Base-by-base conservation (phyloP, 2,888 invertebrate genomes). In the Drosophila borborema region DNA sequence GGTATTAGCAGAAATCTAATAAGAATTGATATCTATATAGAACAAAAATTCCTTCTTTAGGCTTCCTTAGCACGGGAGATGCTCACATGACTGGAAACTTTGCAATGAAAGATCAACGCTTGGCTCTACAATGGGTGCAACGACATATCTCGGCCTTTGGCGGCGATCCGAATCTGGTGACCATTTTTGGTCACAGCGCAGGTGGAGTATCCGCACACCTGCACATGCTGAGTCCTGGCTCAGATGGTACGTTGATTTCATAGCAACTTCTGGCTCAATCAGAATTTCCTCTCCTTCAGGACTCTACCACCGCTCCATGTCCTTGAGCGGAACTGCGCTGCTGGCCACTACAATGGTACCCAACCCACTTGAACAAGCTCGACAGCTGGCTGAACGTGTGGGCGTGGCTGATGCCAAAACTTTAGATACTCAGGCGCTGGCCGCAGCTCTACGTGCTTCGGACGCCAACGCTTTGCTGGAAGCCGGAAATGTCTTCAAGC, bases 111-210 rank as follows among this genome's bases (percentile, higher is more conserved):
- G 94, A 94, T 86, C 94, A 94, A 84, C 89, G 92, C 0, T 58
- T 92, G 51, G 94, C 92, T 0, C 82, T 94, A 16, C 86, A 91
- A 76, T 94, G 94, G 94, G 92, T 94, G 7, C 91, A 93, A 53
- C 78, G 90, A 4, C 91, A 94, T 65, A 94, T 94, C 28, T 74
- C 71, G 1, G 56, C 78, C 56, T 94, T 94, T 74, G 93, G 92
- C 23, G 94, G 94, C 3, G 84, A 94, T 82, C 89, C 89, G 0
- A 61, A 91, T 2, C 75, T 80, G 62, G 92, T 94, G 3, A 94
- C 94, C 1, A 87, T 94, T 56, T 91, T 93, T 75, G 94, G 94
- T 0, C 92, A 93, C 74, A 94, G 94, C 77, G 93, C 93, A 4
- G 94, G 94, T 0, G 93, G 91, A 1, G 90, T 90, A 4, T 91